phyloP scores from a whole-genome alignment of 2,113 vertebrate genomes.

The Bufo bufo region DNA sequence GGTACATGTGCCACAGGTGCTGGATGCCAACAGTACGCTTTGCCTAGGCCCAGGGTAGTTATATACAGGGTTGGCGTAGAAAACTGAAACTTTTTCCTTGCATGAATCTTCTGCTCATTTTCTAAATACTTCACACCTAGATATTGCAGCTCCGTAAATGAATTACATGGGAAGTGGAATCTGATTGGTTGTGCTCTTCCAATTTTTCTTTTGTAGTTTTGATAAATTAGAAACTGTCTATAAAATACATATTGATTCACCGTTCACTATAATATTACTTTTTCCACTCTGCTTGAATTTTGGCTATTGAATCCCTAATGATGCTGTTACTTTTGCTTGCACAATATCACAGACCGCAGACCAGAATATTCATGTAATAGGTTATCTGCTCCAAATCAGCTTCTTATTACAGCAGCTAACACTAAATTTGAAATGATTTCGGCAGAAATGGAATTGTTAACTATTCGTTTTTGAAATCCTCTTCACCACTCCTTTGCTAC shows the following conservation, averaged over 20 bases:
- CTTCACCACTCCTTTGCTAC: background rate
- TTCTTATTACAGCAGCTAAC: background rate
- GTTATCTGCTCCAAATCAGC: background rate
- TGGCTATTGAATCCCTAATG: background rate
- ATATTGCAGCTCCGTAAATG: too few relatives aligned
- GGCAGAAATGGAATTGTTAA: constrained; percentile 12
- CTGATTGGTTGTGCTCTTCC: background rate
- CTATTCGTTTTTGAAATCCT: background rate
- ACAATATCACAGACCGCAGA: background rate
- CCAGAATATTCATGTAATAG: background rate
- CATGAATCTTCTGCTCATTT: background rate
- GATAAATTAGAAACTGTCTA: background rate
- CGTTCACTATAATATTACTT: background rate
- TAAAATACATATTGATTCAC: background rate
- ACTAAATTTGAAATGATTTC: background rate
- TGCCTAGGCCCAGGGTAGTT: background rate
- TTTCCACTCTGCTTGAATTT: background rate
- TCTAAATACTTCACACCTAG: background rate
- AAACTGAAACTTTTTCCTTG: too few relatives aligned
- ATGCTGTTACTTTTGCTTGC: background rate
- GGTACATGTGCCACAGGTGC: background rate
- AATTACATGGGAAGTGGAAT: background rate
- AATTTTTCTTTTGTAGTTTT: background rate
- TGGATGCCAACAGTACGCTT: background rate
- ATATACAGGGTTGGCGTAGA: background rate